A percentile compares a stretch with the other conserved stretches of the same genome.
These are phyloP conservation scores for Amphiprion percula DNA, from an alignment of 2,113 vertebrate species.

Conservation along the genomic window DNA sequence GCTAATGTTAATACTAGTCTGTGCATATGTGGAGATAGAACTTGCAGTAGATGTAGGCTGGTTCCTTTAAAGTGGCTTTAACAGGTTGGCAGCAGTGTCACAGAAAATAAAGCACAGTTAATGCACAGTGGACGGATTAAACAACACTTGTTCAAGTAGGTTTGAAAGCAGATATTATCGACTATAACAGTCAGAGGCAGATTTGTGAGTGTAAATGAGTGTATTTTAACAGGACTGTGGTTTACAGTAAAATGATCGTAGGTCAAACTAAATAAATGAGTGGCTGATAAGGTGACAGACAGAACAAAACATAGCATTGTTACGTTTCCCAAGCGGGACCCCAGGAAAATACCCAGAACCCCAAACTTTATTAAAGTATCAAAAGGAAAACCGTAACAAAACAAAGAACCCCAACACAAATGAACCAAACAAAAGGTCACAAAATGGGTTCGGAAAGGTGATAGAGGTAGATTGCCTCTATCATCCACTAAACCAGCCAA, in stretches of 20 bases:
- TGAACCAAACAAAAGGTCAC: too few species aligned
- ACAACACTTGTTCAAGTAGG: constrained; percentile 14
- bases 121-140: constrained; percentile 31
- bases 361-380: too few species aligned
- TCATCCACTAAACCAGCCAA: too few species aligned
- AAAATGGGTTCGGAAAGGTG: too few species aligned
- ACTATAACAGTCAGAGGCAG: constrained; percentile 16
- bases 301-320: background rate
- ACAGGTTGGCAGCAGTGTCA: constrained; percentile 43
- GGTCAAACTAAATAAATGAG: background rate
- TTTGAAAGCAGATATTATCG: background rate
- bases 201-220: constrained; percentile 1
- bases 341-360: too few species aligned
- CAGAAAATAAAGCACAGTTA: constrained; percentile 21
- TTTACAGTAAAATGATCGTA: background rate
- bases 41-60: constrained; percentile 42
- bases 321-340: too few species aligned
- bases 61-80: constrained; percentile 46
- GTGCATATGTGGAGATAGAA: constrained; percentile 28
- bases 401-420: too few species aligned
- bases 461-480: too few species aligned
- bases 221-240: background rate
- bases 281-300: background rate
- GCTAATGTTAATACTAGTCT: constrained; percentile 27
- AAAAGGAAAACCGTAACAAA: too few species aligned